Evolutionary conservation across 1,140 invertebrate genomes (phyloP).

Genomic region (Drosophila nannoptera): DNA sequence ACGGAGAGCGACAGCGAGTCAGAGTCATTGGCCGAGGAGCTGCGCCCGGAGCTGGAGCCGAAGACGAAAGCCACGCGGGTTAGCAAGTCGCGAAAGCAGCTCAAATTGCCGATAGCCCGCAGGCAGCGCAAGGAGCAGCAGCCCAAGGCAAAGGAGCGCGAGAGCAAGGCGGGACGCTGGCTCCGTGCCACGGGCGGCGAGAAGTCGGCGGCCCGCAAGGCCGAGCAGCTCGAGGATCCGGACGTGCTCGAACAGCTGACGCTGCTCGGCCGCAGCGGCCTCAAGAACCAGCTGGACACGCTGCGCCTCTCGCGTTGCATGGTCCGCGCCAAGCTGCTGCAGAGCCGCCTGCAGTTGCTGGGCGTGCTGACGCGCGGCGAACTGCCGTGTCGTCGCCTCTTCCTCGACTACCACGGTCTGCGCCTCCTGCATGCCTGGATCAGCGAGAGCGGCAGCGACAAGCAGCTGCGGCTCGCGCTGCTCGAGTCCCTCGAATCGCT

Average conservation of each 20-base stretch:
- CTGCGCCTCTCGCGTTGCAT: constrained; percentile 92
- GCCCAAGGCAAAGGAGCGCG: constrained; percentile 56
- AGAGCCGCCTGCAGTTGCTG: constrained; percentile 86
- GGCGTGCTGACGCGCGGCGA: constrained; percentile 86
- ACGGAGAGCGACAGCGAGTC: constrained; percentile 65
- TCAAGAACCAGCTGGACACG: constrained; percentile 93
- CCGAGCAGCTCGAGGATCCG: constrained; percentile 73
- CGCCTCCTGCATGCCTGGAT: constrained; percentile 95
- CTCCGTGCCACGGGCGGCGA: constrained; percentile 40
- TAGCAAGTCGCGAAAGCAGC: constrained; percentile 20
- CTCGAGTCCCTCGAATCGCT: constrained; percentile 89
- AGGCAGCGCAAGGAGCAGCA: constrained; percentile 45
- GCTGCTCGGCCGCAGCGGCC: constrained; percentile 85
- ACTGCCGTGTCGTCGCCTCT: constrained; percentile 90
- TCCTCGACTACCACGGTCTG: constrained; percentile 96
- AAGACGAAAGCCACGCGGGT: constrained; percentile 25
- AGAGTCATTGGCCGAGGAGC: constrained; percentile 35
- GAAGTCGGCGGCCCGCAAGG: constrained; percentile 33
- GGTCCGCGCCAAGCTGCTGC: constrained; percentile 91
- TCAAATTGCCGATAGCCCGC: constrained; percentile 16
- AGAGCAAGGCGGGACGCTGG: constrained; percentile 66
- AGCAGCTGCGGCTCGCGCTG: constrained; percentile 85
- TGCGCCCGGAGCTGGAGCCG: constrained; percentile 35
- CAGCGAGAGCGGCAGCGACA: constrained; percentile 81
- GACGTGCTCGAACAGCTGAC: constrained; percentile 90